Base-by-base conservation (phyloP, 2,113 vertebrate genomes). In the Taurulus bubalis region DNA sequence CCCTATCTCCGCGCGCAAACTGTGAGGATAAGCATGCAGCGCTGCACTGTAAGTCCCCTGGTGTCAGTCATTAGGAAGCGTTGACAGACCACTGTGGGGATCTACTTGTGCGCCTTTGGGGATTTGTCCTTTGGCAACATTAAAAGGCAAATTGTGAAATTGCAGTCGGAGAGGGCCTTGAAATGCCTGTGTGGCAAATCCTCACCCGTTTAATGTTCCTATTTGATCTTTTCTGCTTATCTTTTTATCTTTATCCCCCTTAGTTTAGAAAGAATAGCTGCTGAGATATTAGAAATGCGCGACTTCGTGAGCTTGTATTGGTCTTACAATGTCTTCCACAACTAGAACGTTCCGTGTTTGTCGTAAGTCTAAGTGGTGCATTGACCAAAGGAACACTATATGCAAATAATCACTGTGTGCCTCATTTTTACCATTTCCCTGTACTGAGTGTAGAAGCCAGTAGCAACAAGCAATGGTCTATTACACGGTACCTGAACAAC, bases 121-220 rank as follows among this genome's bases (percentile, higher is more conserved):
- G 87, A 95, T 95, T 91, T 95, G 91, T 93, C 91, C 93, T 91
- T 82, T 38, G 77, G 82, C 24, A 81, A 93, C 90, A 93, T 91
- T 93, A 91, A 93, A 95, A 90, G 86, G 88, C 68, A 36, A 76
- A 71, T 76, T 75, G 78, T 85, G 88, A 85, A 92, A 93, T 91
- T 77, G 92, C 82, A 69, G 58, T 30, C 69, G 76, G 68, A 76
- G 76, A 85, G 75, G 22, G 81, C 76, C 75, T 86, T 80, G 80
- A 78, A 82, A 92, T 32, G 66, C 78, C 72, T 81, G 67, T 86
- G 36, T 85, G 76, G 68, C 47, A 87, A 92, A 93, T 92, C 89
- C 79, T 77, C 74, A 59, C 34, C 80, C 67, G 71, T 85, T 83
- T 83, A 87, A 91, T 90, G 81, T 87, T 68, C 73, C 66, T 75